These are phyloP conservation scores for Neolamprologus variostigma DNA, from an alignment of 2,113 vertebrate genomes.

Conservation along the genomic window DNA sequence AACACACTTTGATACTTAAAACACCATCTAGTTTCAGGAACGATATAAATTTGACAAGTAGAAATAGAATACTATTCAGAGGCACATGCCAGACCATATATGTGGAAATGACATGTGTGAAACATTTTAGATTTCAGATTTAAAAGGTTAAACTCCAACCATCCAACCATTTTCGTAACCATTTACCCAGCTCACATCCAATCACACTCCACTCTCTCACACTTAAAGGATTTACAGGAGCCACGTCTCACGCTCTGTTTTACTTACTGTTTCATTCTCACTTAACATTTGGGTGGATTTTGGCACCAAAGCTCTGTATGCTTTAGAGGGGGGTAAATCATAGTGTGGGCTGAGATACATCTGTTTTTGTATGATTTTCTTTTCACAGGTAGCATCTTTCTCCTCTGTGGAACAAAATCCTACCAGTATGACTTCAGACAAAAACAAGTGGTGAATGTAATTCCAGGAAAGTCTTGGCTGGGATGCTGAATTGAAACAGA, in stretches of 20 bases:
- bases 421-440: constrained; percentile 25
- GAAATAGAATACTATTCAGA: neutral
- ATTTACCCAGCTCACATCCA: neutral
- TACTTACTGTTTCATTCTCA: neutral
- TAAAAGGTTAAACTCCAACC: neutral
- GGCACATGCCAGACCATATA: neutral
- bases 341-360: neutral
- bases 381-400: constrained; percentile 36
- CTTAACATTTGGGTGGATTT: neutral
- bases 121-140: neutral
- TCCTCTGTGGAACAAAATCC: constrained; percentile 41
- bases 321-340: neutral
- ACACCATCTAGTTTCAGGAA: neutral
- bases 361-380: neutral
- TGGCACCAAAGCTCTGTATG: neutral
- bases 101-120: neutral
- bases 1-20: neutral
- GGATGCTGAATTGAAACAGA: constrained; percentile 7
- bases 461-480: constrained; percentile 52
- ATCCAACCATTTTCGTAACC: neutral
- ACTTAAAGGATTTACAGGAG: neutral
- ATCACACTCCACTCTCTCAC: neutral
- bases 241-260: neutral
- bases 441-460: constrained; percentile 12
- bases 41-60: neutral